A percentile compares a stretch with the other conserved stretches of the same genome.
These are phyloP conservation scores for Upupa epops DNA, from an alignment of 2,113 vertebrate species.

Conservation along the genomic window DNA sequence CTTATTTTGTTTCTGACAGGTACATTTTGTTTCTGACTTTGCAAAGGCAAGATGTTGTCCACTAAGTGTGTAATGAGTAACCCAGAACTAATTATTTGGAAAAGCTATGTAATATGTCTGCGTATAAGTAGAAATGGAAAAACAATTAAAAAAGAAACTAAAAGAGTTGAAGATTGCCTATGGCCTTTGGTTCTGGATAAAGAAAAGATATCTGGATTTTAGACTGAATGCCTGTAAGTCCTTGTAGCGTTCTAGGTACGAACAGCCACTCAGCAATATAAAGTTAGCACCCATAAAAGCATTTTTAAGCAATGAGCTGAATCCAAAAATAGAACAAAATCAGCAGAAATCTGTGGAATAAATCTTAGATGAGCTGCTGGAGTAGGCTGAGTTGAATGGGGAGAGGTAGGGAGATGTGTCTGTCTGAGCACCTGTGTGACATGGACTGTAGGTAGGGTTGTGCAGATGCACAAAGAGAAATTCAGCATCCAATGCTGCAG, in stretches of 20 bases:
- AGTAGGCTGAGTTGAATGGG: background rate
- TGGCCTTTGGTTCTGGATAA: background rate
- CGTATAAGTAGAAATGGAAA: background rate
- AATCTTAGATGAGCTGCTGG: background rate
- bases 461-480: background rate
- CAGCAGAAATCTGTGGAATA: background rate
- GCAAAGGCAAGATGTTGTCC: too few relatives aligned
- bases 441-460: background rate
- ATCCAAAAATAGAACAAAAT: background rate
- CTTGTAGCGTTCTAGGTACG: background rate
- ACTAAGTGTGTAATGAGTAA: too few relatives aligned
- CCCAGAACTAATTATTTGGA: background rate
- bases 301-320: background rate
- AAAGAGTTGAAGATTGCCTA: background rate
- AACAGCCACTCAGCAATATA: background rate
- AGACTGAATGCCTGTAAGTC: background rate
- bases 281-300: background rate
- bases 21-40: too few relatives aligned
- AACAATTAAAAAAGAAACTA: background rate
- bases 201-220: background rate
- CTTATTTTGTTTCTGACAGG: background rate
- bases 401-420: background rate
- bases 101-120: background rate
- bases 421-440: background rate
- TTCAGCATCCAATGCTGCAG: background rate